These are phyloP conservation scores for Alentia gelatinosa DNA, from an alignment of 2,888 invertebrate species.

Conservation along the genomic window DNA sequence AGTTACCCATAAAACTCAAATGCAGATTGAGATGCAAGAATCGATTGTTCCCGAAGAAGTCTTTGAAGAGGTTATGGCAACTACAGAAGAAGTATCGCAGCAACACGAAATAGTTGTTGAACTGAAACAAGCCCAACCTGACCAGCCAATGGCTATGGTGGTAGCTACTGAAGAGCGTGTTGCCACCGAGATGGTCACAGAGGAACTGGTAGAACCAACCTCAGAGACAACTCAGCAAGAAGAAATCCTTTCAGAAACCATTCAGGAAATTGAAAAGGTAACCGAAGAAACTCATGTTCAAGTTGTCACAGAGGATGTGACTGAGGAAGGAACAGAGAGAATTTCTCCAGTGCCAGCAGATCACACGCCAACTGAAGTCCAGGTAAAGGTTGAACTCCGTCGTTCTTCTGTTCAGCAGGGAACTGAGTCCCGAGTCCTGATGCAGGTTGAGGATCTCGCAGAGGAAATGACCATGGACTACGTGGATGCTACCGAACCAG, in stretches of 20 bases:
- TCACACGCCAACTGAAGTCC: not conserved
- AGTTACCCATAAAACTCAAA: conserved; percentile 58
- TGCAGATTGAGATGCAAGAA: conserved; percentile 50
- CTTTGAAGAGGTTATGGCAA: conserved; percentile 14
- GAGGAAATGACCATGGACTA: conserved; percentile 47
- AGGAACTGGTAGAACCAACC: conserved; percentile 28
- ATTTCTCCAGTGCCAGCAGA: not conserved
- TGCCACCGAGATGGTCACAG: conserved; percentile 50
- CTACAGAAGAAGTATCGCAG: not conserved
- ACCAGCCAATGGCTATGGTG: conserved; percentile 18
- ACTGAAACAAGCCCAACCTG: conserved; percentile 4
- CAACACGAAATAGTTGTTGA: conserved; percentile 59
- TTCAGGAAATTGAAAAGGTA: not conserved
- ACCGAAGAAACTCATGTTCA: conserved; percentile 31
- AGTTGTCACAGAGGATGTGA: not conserved
- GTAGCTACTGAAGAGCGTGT: conserved; percentile 5
- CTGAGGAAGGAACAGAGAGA: conserved; percentile 12
- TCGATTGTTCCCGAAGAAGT: not conserved
- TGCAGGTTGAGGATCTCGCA: conserved; percentile 23
- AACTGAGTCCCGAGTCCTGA: conserved; percentile 10
- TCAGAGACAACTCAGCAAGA: conserved; percentile 58
- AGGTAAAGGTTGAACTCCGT: conserved; percentile 21
- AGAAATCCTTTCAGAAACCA: conserved; percentile 58
- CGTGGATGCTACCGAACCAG: not conserved
- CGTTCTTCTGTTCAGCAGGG: conserved; percentile 5